These are phyloP conservation scores for Etheostoma perlongum DNA, from an alignment of 2,797 vertebrate genomes.

Conservation along the genomic window DNA sequence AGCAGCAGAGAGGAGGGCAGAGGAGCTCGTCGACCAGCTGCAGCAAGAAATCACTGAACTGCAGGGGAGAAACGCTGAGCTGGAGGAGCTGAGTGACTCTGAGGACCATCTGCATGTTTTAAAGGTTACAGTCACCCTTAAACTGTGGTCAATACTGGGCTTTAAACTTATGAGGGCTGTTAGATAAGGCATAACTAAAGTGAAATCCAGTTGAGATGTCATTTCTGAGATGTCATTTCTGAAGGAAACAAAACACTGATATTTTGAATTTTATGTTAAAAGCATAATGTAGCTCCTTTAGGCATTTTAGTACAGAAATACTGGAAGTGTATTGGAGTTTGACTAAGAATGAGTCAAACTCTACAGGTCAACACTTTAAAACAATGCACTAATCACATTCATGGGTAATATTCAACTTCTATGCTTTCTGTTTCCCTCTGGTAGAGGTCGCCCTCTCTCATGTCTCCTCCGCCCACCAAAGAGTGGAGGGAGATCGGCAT, in stretches of 20 bases:
- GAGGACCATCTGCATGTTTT: slow-evolving; percentile 76
- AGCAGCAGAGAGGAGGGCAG: slow-evolving; percentile 49
- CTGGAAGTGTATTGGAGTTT: too few species aligned
- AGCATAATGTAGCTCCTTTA: background rate
- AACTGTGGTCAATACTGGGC: background rate
- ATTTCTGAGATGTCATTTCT: background rate
- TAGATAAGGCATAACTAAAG: background rate
- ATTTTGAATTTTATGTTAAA: background rate
- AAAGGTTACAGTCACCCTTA: slow-evolving; percentile 56
- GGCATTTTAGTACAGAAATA: background rate
- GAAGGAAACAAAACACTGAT: background rate
- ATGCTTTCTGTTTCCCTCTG: background rate
- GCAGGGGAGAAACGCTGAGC: slow-evolving; percentile 58
- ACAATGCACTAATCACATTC: background rate
- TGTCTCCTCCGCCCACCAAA: slow-evolving; percentile 54
- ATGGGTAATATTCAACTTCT: background rate
- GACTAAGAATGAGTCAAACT: too few species aligned
- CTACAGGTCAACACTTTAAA: background rate
- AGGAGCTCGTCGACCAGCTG: slow-evolving; percentile 63
- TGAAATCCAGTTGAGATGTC: background rate
- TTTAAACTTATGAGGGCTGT: background rate
- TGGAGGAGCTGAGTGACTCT: slow-evolving; percentile 62
- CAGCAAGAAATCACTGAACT: slow-evolving; percentile 71
- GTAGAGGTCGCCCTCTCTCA: slow-evolving; percentile 58
- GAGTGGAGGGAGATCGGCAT: slow-evolving; percentile 65